Conservation (phyloP, 2,797 vertebrate species). For the Anguilla anguilla region DNA sequence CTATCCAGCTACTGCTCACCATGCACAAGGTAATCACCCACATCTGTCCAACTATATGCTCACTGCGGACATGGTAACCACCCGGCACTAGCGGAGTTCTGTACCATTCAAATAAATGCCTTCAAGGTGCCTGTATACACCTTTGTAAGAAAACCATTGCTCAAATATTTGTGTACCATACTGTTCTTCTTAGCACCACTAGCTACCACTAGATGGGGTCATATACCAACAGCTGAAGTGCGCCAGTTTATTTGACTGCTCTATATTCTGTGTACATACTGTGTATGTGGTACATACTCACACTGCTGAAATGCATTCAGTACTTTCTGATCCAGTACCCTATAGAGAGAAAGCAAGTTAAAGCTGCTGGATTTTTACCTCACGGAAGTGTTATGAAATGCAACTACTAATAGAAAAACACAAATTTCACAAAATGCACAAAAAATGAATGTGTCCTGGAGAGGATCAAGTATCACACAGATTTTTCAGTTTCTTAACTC, state of each 20-base stretch:
- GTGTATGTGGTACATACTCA: background rate
- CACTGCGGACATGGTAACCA: background rate
- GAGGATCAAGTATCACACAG: background rate
- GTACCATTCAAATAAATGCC: background rate
- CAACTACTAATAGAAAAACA: background rate
- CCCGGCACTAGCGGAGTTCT: background rate
- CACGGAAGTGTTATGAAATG: background rate
- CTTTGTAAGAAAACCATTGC: background rate
- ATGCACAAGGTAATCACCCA: too few species aligned
- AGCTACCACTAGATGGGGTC: slow-evolving; percentile 50
- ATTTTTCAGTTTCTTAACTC: background rate
- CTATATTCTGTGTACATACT: background rate
- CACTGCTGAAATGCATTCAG: background rate
- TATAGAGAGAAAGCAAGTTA: background rate
- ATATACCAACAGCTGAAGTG: background rate
- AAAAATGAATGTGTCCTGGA: background rate
- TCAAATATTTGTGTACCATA: background rate
- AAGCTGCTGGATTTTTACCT: background rate
- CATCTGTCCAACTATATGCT: too few species aligned
- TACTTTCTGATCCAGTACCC: background rate
- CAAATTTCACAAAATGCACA: background rate
- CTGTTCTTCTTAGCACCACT: background rate
- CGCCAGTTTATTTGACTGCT: background rate
- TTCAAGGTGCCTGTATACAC: background rate
- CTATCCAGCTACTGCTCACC: too few species aligned